phyloP scores from a whole-genome alignment of 2,113 vertebrate species.

The Noturus placidus region DNA sequence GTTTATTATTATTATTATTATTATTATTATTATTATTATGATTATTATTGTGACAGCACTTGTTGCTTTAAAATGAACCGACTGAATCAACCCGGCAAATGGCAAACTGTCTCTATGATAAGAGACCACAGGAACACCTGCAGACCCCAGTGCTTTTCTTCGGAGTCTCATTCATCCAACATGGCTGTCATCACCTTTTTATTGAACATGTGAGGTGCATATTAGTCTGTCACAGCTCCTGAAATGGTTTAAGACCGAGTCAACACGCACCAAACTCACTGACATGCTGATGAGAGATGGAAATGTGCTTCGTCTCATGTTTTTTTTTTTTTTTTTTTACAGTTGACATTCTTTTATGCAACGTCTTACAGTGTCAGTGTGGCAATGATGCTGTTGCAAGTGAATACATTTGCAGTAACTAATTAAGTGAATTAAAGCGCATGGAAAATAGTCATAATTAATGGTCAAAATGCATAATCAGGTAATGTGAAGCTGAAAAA shows the following conservation, averaged over 20 bases:
- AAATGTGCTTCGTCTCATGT: conserved; percentile 18
- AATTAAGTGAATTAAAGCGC: neutral
- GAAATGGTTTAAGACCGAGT: conserved; percentile 40
- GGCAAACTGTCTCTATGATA: conserved; percentile 3
- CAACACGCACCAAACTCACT: conserved; percentile 17
- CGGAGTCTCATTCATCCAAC: conserved; percentile 38
- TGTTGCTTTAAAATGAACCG: neutral
- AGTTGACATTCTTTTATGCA: conserved; percentile 31
- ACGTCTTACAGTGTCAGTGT: neutral
- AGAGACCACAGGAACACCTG: conserved; percentile 45
- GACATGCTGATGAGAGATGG: conserved; percentile 43
- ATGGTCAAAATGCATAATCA: neutral
- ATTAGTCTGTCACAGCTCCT: conserved; percentile 53
- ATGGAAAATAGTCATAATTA: neutral
- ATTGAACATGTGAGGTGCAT: conserved; percentile 50
- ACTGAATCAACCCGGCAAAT: neutral
- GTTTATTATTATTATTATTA: neutral
- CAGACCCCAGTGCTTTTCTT: conserved; percentile 42
- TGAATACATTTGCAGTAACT: neutral
- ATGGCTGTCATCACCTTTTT: conserved; percentile 57
- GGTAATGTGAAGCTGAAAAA: neutral
- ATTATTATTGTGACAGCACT: neutral
- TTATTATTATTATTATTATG: neutral
- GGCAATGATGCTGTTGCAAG: neutral
- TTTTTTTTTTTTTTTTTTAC: conserved; percentile 24